Conservation (phyloP, 2,113 vertebrate genomes). For the Heloderma charlesbogerti region DNA sequence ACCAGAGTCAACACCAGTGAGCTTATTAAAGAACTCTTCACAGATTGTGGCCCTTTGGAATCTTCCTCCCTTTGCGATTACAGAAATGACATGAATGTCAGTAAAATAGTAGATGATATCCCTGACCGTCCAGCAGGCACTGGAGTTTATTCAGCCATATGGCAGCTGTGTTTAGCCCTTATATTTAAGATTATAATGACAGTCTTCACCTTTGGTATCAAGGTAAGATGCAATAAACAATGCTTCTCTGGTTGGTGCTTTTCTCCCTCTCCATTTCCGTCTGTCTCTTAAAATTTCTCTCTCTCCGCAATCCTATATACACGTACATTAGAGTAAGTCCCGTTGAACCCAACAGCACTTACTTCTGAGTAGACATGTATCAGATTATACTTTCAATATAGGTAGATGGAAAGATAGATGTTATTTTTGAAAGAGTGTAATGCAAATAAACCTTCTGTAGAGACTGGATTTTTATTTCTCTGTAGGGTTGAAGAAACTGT, state of each 20-base stretch:
- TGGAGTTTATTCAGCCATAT: slow-evolving; percentile 97
- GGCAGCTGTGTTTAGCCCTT: slow-evolving; percentile 96
- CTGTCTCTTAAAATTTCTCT: background rate
- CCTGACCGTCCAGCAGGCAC: slow-evolving; percentile 90
- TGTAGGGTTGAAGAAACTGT: background rate
- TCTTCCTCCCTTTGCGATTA: slow-evolving; percentile 98
- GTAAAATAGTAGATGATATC: slow-evolving; percentile 88
- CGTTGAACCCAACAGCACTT: background rate
- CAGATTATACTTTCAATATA: background rate
- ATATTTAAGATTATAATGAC: slow-evolving; percentile 99
- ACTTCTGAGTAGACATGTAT: background rate
- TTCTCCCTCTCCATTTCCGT: slow-evolving; percentile 5
- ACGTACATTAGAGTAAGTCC: background rate
- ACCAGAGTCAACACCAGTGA: slow-evolving; percentile 97
- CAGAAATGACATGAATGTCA: slow-evolving; percentile 94
- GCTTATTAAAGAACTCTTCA: slow-evolving; percentile 98
- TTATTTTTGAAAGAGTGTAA: background rate
- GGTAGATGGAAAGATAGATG: too few species aligned
- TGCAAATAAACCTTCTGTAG: background rate
- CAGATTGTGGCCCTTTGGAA: slow-evolving; percentile 94
- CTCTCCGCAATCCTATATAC: background rate
- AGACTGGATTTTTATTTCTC: background rate
- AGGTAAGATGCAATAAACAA: slow-evolving; percentile 79
- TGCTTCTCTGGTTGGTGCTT: slow-evolving; percentile 13
- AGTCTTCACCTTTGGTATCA: slow-evolving; percentile 98